Percentiles rank a stretch among this genome's conserved stretches.
These are phyloP conservation scores for Simalia tracyae DNA, from an alignment of 2,797 vertebrate species.

Conservation along the genomic window DNA sequence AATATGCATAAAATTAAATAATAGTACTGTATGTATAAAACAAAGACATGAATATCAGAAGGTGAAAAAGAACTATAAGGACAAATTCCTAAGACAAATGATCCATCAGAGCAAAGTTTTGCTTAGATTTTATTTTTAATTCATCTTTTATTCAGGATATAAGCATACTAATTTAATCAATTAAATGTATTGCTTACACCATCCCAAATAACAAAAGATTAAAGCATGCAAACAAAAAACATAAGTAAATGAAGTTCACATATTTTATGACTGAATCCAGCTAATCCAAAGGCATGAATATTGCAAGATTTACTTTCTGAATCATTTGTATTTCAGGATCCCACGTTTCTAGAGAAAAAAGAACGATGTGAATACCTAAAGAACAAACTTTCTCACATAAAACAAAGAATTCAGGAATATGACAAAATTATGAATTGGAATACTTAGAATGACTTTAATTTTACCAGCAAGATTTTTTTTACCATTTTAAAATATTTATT, in stretches of 20 bases:
- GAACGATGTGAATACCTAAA: conserved; percentile 96
- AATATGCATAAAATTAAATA: neutral
- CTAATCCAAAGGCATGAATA: neutral
- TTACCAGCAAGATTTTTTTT: conserved; percentile 17
- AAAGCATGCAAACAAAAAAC: too few species aligned
- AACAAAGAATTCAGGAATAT: conserved; percentile 95
- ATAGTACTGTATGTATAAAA: neutral
- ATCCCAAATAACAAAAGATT: neutral
- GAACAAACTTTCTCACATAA: conserved; percentile 96
- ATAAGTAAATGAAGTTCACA: neutral
- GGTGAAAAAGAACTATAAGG: neutral
- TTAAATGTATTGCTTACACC: neutral
- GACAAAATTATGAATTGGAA: conserved; percentile 97
- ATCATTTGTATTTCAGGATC: conserved; percentile 78
- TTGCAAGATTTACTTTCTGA: neutral
- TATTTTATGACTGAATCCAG: neutral
- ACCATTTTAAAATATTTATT: conserved; percentile 60
- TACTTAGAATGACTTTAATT: conserved; percentile 54
- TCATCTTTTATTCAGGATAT: neutral
- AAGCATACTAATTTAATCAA: neutral
- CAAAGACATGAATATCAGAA: neutral
- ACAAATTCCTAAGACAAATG: neutral
- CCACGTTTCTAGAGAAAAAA: conserved; percentile 93
- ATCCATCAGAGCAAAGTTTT: neutral
- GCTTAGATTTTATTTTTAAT: neutral